Conservation (phyloP, 2,113 vertebrate genomes). For the Trichomycterus rosablanca region DNA sequence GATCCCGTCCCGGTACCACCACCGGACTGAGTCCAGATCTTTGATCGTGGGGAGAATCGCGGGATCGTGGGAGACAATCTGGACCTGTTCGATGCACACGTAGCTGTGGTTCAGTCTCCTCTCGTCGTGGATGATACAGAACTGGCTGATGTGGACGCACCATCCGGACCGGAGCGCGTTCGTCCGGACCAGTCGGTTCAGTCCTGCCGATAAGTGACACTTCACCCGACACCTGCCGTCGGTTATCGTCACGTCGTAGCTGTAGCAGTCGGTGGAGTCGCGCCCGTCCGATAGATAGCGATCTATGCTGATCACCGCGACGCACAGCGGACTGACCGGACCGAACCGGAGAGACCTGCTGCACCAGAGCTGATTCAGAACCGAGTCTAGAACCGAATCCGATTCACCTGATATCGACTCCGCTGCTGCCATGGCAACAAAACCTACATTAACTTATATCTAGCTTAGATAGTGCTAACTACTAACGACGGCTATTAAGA, state of each 20-base stretch:
- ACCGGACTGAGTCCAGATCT: constrained; percentile 40
- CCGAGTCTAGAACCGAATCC: not conserved
- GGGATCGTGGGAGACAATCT: not conserved
- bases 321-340: not conserved
- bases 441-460: not conserved
- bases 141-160: constrained; percentile 61
- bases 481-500: no score
- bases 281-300: not conserved
- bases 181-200: constrained; percentile 66
- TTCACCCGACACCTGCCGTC: constrained; percentile 68
- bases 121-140: constrained; percentile 74
- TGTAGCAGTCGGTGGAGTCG: not conserved
- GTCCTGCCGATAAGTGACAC: constrained; percentile 61
- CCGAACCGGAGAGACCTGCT: not conserved
- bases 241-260: constrained; percentile 71
- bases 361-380: not conserved
- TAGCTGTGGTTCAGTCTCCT: constrained; percentile 65
- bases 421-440: not conserved
- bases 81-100: constrained; percentile 65
- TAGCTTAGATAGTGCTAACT: no score
- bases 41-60: not conserved
- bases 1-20: constrained; percentile 44
- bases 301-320: not conserved
- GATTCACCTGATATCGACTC: not conserved
- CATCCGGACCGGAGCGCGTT: constrained; percentile 70